Conservation (phyloP, 2,797 vertebrate species). For the Scleropages formosus region DNA sequence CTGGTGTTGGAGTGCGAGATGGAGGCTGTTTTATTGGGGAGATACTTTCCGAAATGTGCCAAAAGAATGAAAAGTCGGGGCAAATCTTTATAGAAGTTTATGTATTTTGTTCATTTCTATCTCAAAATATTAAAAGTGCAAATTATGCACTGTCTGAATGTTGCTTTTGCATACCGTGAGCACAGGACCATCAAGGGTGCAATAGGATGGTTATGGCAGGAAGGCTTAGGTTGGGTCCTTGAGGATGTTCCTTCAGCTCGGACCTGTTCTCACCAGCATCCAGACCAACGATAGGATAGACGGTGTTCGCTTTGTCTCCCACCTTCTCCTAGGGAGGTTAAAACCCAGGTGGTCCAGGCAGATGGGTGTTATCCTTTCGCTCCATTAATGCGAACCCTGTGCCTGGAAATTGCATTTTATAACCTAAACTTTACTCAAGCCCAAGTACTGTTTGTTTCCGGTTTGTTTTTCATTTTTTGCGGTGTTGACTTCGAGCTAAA, state of each 20-base stretch:
- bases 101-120: neutral
- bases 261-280: conserved; percentile 42
- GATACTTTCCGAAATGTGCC: no score
- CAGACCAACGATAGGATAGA: conserved; percentile 67
- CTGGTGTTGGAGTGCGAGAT: no score
- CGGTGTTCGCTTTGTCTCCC: conserved; percentile 64
- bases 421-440: conserved; percentile 25
- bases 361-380: conserved; percentile 60
- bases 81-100: no score
- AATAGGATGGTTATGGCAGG: neutral
- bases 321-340: conserved; percentile 52
- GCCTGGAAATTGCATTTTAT: conserved; percentile 37
- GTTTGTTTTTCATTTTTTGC: conserved; percentile 28
- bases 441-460: conserved; percentile 53
- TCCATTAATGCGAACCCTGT: conserved; percentile 48
- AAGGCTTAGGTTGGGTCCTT: no score
- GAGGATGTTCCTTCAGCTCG: conserved; percentile 32
- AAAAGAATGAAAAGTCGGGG: no score
- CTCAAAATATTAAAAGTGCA: neutral
- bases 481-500: conserved; percentile 25
- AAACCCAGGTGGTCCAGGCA: conserved; percentile 58
- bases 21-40: no score
- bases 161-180: neutral
- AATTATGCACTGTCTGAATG: neutral
- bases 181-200: neutral